Percentiles rank a stretch among this genome's conserved stretches.
Evolutionary conservation across 2,888 invertebrate genomes (phyloP).

Genomic region (Troilus luridus): DNA sequence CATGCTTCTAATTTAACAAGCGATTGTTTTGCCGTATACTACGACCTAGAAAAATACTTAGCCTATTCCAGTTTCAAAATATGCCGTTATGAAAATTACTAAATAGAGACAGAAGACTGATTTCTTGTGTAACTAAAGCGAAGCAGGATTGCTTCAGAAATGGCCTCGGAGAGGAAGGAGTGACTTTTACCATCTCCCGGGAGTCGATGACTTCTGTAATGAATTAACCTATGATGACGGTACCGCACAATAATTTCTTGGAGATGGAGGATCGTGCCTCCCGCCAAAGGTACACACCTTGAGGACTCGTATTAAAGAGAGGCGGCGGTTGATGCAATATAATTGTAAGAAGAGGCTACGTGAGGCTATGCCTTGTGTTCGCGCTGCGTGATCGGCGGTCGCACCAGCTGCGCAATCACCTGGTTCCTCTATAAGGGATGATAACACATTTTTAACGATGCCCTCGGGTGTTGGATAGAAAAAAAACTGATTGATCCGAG

Average conservation of each 20-base stretch:
- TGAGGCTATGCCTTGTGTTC: constrained; percentile 19
- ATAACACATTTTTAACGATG: constrained; percentile 34
- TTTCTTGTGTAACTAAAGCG: background rate
- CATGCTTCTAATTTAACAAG: too few relatives aligned
- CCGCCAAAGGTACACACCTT: background rate
- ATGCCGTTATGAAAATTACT: background rate
- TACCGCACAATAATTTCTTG: constrained; percentile 20
- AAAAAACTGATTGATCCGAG: constrained; percentile 29
- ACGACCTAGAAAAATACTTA: background rate
- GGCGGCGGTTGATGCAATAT: constrained; percentile 32
- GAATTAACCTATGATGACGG: constrained; percentile 34
- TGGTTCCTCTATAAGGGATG: constrained; percentile 6
- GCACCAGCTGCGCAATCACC: background rate
- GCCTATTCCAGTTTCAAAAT: background rate
- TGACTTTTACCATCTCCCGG: constrained; percentile 5
- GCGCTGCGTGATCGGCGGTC: background rate
- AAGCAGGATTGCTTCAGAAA: background rate
- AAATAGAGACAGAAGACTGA: background rate
- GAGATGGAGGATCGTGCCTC: constrained; percentile 19
- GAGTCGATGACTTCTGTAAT: constrained; percentile 36
- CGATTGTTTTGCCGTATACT: background rate
- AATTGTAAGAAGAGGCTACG: constrained; percentile 47
- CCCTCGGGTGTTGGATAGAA: background rate
- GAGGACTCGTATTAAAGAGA: constrained; percentile 47
- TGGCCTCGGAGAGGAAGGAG: background rate